These are phyloP conservation scores for Arremon aurantiirostris DNA, from an alignment of 2,797 vertebrate species.

Conservation along the genomic window DNA sequence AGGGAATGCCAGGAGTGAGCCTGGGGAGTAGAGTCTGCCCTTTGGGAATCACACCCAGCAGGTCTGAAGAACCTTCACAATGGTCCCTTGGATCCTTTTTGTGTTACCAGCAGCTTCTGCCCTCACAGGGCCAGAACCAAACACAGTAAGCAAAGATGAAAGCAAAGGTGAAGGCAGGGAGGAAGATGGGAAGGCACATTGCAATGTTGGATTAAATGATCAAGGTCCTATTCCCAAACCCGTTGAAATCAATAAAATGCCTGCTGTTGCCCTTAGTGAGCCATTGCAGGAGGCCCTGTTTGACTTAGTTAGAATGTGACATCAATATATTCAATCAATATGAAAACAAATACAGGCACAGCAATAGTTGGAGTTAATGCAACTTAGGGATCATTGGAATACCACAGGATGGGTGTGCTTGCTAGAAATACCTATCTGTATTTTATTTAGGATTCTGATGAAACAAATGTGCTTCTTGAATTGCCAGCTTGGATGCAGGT, in stretches of 20 bases:
- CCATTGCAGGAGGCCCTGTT: not conserved
- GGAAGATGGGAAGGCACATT: not conserved
- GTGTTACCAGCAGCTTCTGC: not conserved
- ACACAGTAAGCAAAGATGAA: not conserved
- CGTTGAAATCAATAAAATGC: not conserved
- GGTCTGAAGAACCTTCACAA: not conserved
- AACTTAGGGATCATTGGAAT: not conserved
- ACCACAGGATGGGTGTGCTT: not conserved
- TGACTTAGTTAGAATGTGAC: not conserved
- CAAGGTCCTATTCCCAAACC: not conserved
- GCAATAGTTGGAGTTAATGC: not conserved
- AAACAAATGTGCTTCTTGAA: not conserved
- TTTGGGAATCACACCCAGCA: not conserved
- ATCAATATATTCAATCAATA: not conserved
- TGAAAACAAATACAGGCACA: not conserved
- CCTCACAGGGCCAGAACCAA: not conserved
- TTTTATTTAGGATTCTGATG: not conserved
- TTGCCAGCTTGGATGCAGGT: not conserved
- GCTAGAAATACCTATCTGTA: not conserved
- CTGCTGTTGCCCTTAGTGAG: not conserved
- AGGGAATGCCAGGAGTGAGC: fast-evolving
- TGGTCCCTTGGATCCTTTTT: not conserved
- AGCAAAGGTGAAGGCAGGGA: not conserved
- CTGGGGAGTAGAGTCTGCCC: fast-evolving
- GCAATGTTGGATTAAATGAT: not conserved